Base-by-base conservation (phyloP, 2,113 vertebrate genomes). In the Maccullochella peelii region DNA sequence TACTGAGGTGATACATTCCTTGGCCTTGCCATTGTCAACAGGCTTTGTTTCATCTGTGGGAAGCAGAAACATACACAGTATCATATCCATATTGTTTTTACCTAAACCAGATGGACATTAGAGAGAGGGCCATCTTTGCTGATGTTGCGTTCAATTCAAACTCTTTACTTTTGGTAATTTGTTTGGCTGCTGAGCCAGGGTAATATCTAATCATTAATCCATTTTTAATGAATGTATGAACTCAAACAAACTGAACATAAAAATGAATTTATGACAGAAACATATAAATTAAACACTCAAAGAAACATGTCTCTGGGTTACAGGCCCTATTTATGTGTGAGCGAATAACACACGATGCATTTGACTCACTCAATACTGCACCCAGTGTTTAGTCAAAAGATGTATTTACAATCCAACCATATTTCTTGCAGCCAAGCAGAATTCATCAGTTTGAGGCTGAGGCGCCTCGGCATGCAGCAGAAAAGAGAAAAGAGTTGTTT, bases 41-140 rank as follows among this genome's bases (percentile, higher is more conserved):
- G 33, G 66, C 8, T 63, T 72, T 49, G 36, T 33, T 1, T 67
- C 62, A 38, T 80, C 89, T 92, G 73, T 7, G 42, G 23, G 6
- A 74, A 66, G 81, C 18, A 83, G 11, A 80, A 1, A 50, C 20
- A 73, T 8, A 73, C 7, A 20, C n/a, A 68, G 12, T n/a, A 25
- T 63, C 8, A 58, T 4, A 54, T 21, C 2, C 30, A 58, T 3
- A 62, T 8, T 33, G 3, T 44, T 44, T 23, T 47, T 30, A 68
- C 11, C 1, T 33, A 23, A 33, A 25, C 38, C 11, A 47, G 59
- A 49, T 0, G 2, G 20, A 82, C 18, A 50, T 11, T 23, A 57
- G 2, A 21, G 27, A 74, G 20, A 74, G 27, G 54, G 25, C 25
- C 59, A 30, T 59, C 5, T 47, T 47, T 36, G 58, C 58, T 21